Evolutionary conservation across 2,888 invertebrate species (phyloP).

Genomic region (Flexamia atlantica): DNA sequence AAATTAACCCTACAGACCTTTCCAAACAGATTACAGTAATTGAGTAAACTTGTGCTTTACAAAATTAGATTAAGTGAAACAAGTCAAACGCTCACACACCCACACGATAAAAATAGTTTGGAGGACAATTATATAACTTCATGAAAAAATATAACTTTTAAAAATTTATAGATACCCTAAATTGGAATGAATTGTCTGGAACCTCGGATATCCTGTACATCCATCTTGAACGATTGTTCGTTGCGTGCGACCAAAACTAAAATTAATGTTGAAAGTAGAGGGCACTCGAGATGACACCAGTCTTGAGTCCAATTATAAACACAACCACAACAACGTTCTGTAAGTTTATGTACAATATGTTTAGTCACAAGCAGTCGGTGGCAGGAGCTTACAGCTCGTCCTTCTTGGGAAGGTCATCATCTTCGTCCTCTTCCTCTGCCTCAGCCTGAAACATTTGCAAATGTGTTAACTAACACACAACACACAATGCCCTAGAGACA

Average conservation of each 20-base stretch:
- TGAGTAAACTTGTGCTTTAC: conserved; percentile 41
- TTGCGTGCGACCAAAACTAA: conserved; percentile 32
- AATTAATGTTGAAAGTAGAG: conserved; percentile 29
- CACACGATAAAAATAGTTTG: conserved; percentile 53
- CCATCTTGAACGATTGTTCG: conserved; percentile 11
- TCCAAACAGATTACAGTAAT: background rate
- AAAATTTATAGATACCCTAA: conserved; percentile 45
- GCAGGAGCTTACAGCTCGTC: conserved; percentile 84
- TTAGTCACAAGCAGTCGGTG: conserved; percentile 32
- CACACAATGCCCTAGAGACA: no score
- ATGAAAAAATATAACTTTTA: conserved; percentile 56
- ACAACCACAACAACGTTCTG: conserved; percentile 59
- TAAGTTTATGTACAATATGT: conserved; percentile 38
- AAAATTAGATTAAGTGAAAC: conserved; percentile 34
- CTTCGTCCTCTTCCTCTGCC: conserved; percentile 83
- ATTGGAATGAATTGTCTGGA: conserved; percentile 50
- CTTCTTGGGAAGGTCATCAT: conserved; percentile 84
- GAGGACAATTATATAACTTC: conserved; percentile 14
- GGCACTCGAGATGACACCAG: conserved; percentile 41
- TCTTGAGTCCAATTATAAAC: conserved; percentile 24
- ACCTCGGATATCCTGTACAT: conserved; percentile 38
- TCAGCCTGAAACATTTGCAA: conserved; percentile 66
- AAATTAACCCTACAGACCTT: conserved; percentile 51
- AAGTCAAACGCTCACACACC: conserved; percentile 42
- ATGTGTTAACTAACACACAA: background rate